Percentiles rank a stretch among this genome's conserved stretches.
Evolutionary conservation across 2,113 vertebrate genomes (phyloP).

Genomic region (Panthera leo): DNA sequence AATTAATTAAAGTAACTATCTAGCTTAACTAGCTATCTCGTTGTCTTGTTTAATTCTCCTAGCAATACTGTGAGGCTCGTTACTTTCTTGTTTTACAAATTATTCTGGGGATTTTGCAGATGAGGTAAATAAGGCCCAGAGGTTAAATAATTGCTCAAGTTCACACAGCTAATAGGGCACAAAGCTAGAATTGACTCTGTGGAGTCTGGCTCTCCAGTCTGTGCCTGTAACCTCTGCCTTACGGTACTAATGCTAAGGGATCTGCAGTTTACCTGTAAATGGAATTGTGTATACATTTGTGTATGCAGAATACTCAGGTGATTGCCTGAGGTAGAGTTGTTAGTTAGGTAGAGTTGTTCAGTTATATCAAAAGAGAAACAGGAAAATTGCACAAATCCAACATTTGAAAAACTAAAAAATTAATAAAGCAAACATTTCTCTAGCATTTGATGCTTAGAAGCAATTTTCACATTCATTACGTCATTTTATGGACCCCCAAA

Average conservation of each 20-base stretch:
- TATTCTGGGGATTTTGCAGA: background rate
- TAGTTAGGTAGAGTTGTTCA: background rate
- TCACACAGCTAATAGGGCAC: background rate
- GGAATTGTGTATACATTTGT: background rate
- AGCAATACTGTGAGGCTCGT: background rate
- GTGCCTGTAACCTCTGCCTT: background rate
- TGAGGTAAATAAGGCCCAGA: background rate
- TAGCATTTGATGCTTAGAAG: background rate
- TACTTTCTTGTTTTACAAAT: background rate
- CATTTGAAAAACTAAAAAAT: background rate
- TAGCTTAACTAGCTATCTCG: background rate
- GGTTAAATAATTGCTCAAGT: background rate
- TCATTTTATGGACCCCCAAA: background rate
- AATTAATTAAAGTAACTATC: conserved; percentile 22
- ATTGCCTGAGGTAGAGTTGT: background rate
- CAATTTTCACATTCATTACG: background rate
- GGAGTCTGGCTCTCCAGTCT: background rate
- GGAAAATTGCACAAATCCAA: background rate
- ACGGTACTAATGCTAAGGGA: background rate
- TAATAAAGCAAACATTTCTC: background rate
- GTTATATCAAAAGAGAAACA: background rate
- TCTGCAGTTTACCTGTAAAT: background rate
- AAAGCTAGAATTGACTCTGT: background rate
- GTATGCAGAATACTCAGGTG: background rate
- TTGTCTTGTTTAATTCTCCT: background rate